Percentiles rank a stretch among this genome's conserved stretches.
Conservation (phyloP, 2,113 vertebrate genomes). For the Corapipo altera region DNA sequence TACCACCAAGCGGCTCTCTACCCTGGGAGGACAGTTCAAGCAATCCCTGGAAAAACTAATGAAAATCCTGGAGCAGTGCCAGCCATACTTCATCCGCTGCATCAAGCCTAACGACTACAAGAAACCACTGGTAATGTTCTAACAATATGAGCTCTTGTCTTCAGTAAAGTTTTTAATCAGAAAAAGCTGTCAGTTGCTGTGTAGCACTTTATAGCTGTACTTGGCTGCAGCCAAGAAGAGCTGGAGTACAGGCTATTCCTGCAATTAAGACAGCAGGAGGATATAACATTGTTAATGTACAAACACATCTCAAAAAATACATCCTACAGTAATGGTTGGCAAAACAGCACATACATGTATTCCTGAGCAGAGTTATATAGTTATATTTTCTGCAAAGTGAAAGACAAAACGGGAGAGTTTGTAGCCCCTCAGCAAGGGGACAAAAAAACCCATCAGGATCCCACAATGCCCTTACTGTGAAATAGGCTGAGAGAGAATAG, state of each 20-base stretch:
- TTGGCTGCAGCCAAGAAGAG: not conserved
- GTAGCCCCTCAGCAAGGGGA: not conserved
- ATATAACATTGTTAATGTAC: not conserved
- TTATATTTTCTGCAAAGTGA: not conserved
- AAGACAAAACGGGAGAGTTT: not conserved
- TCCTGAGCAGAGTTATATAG: not conserved
- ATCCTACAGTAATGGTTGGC: not conserved
- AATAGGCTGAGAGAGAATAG: not conserved
- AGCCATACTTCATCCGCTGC: slow-evolving; percentile 96
- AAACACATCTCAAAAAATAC: not conserved
- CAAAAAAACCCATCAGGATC: not conserved
- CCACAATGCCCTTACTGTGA: not conserved
- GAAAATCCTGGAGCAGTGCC: slow-evolving; percentile 87
- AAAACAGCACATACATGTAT: not conserved
- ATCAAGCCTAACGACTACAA: slow-evolving; percentile 97
- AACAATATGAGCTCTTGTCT: not conserved
- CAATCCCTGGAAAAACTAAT: slow-evolving; percentile 94
- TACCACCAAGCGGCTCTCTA: slow-evolving; percentile 77
- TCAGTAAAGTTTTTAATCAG: not conserved
- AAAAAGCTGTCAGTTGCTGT: not conserved
- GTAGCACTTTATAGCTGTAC: not conserved
- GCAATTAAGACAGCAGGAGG: not conserved
- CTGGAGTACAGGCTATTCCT: not conserved
- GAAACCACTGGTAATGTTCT: slow-evolving; percentile 87
- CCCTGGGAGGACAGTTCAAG: slow-evolving; percentile 89